Conservation (phyloP, 2,113 vertebrate species). For the Cranoglanis bouderius region DNA sequence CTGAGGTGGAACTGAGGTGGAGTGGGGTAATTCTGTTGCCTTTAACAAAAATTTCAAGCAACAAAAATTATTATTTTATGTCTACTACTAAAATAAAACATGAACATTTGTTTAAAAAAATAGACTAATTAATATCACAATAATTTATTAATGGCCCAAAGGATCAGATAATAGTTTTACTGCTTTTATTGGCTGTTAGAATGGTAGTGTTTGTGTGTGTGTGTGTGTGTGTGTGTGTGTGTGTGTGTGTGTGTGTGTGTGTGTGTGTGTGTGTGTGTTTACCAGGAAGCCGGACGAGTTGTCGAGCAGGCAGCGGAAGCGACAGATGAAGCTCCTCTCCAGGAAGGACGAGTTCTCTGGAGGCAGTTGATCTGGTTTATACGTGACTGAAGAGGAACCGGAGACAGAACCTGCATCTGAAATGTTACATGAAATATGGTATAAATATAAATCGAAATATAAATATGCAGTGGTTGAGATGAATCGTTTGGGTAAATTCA, state of each 20-base stretch:
- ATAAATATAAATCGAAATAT: neutral
- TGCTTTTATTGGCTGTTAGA: neutral
- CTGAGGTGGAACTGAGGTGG: neutral
- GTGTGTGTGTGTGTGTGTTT: slow-evolving; percentile 40
- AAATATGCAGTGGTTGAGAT: neutral
- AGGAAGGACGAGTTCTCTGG: slow-evolving; percentile 89
- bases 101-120: neutral
- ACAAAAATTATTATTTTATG: neutral
- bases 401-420: slow-evolving; percentile 62
- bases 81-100: neutral
- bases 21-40: too few species aligned
- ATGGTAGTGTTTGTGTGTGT: neutral
- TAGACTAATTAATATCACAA: neutral
- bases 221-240: slow-evolving; percentile 35
- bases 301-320: slow-evolving; percentile 91
- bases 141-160: neutral
- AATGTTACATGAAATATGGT: neutral
- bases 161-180: neutral
- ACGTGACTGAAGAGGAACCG: slow-evolving; percentile 70
- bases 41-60: neutral
- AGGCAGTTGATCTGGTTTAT: slow-evolving; percentile 84
- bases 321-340: slow-evolving; percentile 88
- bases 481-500: neutral
- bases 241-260: slow-evolving; percentile 4
- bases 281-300: slow-evolving; percentile 96